phyloP scores from a whole-genome alignment of 1,140 invertebrate genomes.

The Lepidurus couesii region DNA sequence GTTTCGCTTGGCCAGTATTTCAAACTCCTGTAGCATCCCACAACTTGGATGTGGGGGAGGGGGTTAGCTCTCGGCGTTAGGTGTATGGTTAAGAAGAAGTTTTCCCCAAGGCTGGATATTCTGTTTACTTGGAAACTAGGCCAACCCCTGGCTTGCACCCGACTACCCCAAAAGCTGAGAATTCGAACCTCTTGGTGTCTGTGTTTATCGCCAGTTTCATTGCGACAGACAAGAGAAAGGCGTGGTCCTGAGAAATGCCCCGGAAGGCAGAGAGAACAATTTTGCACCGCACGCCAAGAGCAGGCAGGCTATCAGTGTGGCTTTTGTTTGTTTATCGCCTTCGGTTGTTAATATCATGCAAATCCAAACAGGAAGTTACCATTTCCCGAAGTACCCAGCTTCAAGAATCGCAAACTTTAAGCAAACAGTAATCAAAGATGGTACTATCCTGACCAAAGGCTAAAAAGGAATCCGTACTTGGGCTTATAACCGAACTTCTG shows the following conservation, averaged over 20 bases:
- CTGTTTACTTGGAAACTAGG: background rate
- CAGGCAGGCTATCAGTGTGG: background rate
- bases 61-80: too few species aligned
- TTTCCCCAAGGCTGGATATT: background rate
- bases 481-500: too few species aligned
- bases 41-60: too few species aligned
- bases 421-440: too few species aligned
- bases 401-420: too few species aligned
- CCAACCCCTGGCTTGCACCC: conserved; percentile 3
- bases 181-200: background rate
- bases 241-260: conserved; percentile 4
- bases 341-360: conserved; percentile 15
- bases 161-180: background rate
- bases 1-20: too few species aligned
- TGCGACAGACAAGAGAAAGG: conserved; percentile 14
- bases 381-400: background rate
- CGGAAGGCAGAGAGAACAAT: background rate
- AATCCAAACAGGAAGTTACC: conserved; percentile 18
- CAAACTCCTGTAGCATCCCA: too few species aligned
- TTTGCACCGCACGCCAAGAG: background rate
- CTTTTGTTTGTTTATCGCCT: conserved; percentile 6
- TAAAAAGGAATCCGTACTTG: too few species aligned
- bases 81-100: too few species aligned
- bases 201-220: conserved; percentile 14
- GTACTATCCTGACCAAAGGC: too few species aligned